Conservation (phyloP, 2,113 vertebrate genomes). For the Amia ocellicauda region DNA sequence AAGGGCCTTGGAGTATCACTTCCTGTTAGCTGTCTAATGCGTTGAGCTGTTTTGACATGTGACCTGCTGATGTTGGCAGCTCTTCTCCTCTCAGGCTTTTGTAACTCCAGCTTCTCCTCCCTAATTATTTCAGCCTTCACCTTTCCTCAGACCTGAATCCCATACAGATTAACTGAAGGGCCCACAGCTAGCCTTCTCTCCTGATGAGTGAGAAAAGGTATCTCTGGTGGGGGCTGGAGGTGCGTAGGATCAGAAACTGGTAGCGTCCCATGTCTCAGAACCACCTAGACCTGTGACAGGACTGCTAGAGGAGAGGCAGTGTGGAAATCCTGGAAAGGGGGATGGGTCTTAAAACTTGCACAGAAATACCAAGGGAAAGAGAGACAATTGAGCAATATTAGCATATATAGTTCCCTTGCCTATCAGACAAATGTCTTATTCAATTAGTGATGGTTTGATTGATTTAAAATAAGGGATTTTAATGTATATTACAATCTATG, state of each 20-base stretch:
- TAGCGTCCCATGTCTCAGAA: constrained; percentile 8
- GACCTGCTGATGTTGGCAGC: constrained; percentile 26
- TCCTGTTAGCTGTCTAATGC: too few species aligned
- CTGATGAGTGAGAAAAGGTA: constrained; percentile 19
- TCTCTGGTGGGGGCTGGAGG: constrained; percentile 10
- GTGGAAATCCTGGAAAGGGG: too few species aligned
- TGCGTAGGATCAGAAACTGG: constrained; percentile 11
- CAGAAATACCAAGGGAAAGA: too few species aligned
- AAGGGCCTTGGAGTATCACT: constrained; percentile 13
- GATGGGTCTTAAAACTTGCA: too few species aligned
- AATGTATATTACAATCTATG: too few species aligned
- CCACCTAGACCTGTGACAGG: constrained; percentile 4
- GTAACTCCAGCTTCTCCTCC: constrained; percentile 23
- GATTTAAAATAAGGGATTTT: too few species aligned
- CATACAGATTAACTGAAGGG: constrained; percentile 21
- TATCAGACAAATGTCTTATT: too few species aligned
- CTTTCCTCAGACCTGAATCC: constrained; percentile 8
- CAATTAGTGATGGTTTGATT: too few species aligned
- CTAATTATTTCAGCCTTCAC: constrained; percentile 23
- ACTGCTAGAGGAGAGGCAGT: not conserved
- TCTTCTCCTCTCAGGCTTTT: constrained; percentile 20
- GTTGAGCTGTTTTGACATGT: constrained; percentile 25
- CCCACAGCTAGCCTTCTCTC: constrained; percentile 18
- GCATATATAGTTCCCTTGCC: too few species aligned
- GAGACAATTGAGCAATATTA: too few species aligned